phyloP scores from a whole-genome alignment of 1,140 invertebrate genomes.

The Piezodorus guildinii region DNA sequence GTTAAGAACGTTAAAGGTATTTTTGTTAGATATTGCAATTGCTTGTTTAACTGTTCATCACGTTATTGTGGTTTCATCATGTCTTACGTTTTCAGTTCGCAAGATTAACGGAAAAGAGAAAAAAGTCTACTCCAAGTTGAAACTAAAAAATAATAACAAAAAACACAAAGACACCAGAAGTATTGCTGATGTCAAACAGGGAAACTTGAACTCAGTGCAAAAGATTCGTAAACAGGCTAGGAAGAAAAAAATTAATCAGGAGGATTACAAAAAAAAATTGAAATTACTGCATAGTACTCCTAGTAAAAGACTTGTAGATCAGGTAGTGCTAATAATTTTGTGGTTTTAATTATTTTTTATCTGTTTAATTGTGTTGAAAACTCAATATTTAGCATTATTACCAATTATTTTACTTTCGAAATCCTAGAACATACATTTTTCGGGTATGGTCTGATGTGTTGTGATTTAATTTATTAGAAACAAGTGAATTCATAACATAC shows the following conservation, averaged over 20 bases:
- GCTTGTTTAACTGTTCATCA: not conserved
- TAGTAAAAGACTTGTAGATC: not conserved
- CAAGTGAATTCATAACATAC: no score
- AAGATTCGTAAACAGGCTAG: not conserved
- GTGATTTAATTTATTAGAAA: no score
- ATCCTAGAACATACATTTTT: no score
- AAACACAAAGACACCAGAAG: slow-evolving; percentile 10
- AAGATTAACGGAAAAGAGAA: not conserved
- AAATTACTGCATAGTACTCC: not conserved
- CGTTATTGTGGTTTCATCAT: not conserved
- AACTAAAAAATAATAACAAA: slow-evolving; percentile 9
- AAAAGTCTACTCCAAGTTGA: not conserved
- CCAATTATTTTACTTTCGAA: no score
- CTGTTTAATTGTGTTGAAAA: not conserved
- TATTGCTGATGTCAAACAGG: slow-evolving; percentile 21
- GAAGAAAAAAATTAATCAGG: not conserved
- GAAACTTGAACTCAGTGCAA: slow-evolving; percentile 23
- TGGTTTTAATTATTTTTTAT: not conserved
- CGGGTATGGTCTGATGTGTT: no score
- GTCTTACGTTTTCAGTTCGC: not conserved
- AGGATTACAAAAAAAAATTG: not conserved
- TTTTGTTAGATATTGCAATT: not conserved
- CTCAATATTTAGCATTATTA: not conserved
- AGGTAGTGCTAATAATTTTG: not conserved
- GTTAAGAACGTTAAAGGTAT: not conserved